Evolutionary conservation across 30 jellyfish, hydroid and myxozoan species (phyloP).

Genomic region (Hydractinia echinata): DNA sequence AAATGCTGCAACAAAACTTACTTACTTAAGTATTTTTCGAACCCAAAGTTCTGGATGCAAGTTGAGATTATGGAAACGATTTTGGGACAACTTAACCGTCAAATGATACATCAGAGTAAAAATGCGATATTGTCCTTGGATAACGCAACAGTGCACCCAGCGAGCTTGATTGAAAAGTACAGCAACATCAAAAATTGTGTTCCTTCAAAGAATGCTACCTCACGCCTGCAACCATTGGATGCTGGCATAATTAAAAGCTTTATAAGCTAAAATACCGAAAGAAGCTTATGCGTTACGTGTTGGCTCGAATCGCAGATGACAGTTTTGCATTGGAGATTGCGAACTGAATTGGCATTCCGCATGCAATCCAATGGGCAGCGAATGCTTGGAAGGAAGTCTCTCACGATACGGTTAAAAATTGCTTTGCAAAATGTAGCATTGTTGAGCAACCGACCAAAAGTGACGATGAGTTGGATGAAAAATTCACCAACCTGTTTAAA

Average conservation of each 20-base stretch:
- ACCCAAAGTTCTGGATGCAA: not conserved
- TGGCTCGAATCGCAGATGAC: not conserved
- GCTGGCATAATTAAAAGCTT: slow-evolving; percentile 12
- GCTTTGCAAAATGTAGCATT: slow-evolving; percentile 38
- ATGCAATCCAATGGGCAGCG: slow-evolving; percentile 50
- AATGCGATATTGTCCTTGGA: not conserved
- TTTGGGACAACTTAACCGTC: not conserved
- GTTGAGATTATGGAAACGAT: not conserved
- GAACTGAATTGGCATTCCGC: slow-evolving; percentile 24
- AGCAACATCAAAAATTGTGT: slow-evolving; percentile 1
- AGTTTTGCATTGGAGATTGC: slow-evolving; percentile 35
- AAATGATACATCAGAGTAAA: not conserved
- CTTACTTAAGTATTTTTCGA: not conserved
- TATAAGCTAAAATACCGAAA: not conserved
- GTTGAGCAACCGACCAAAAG: slow-evolving; percentile 18
- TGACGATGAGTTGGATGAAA: slow-evolving; percentile 28
- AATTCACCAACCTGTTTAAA: not conserved
- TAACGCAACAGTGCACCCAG: not conserved
- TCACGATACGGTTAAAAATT: slow-evolving; percentile 13
- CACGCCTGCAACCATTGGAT: slow-evolving; percentile 42
- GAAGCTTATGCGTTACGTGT: slow-evolving; percentile 38
- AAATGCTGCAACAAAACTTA: slow-evolving; percentile 1
- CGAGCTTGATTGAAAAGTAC: not conserved
- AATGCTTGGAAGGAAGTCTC: slow-evolving; percentile 47
- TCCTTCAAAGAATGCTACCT: not conserved